These are phyloP conservation scores for Lochmaea crataegi DNA, from an alignment of 2,888 invertebrate species.

Conservation along the genomic window DNA sequence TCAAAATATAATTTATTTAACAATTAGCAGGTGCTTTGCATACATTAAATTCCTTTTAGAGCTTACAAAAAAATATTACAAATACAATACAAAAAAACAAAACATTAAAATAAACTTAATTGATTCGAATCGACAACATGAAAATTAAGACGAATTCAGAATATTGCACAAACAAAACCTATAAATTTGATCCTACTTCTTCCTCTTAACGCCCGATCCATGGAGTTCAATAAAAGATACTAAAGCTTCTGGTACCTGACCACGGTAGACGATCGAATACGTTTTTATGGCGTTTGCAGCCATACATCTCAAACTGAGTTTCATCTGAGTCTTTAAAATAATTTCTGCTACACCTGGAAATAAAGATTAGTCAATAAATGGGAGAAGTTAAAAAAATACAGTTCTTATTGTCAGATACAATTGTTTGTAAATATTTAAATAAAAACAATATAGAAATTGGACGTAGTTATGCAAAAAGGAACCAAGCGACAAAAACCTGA, in stretches of 20 bases:
- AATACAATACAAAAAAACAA: background rate
- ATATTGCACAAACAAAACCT: slow-evolving; percentile 1
- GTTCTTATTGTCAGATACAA: too few relatives aligned
- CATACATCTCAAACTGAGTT: slow-evolving; percentile 81
- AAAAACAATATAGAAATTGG: too few relatives aligned
- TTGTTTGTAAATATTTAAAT: too few relatives aligned
- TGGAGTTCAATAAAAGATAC: slow-evolving; percentile 87
- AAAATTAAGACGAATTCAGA: background rate
- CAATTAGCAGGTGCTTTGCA: background rate
- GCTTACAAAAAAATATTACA: background rate
- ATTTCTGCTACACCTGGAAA: slow-evolving; percentile 81
- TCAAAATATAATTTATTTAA: slow-evolving; percentile 3
- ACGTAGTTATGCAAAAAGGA: too few relatives aligned
- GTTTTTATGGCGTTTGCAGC: slow-evolving; percentile 80
- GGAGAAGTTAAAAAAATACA: too few relatives aligned
- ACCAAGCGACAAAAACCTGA: too few relatives aligned
- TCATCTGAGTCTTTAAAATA: slow-evolving; percentile 76
- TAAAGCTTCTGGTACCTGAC: slow-evolving; percentile 78
- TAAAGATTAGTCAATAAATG: too few relatives aligned
- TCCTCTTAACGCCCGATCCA: slow-evolving; percentile 68
- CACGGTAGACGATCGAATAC: slow-evolving; percentile 73
- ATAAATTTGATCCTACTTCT: slow-evolving; percentile 13
- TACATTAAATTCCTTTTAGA: background rate
- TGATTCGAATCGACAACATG: background rate
- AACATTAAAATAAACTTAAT: background rate